Evolutionary conservation across 2,113 vertebrate genomes (phyloP), one percentile per base, ranked within the genome.

Genomic region (Taxidea taxus): DNA sequence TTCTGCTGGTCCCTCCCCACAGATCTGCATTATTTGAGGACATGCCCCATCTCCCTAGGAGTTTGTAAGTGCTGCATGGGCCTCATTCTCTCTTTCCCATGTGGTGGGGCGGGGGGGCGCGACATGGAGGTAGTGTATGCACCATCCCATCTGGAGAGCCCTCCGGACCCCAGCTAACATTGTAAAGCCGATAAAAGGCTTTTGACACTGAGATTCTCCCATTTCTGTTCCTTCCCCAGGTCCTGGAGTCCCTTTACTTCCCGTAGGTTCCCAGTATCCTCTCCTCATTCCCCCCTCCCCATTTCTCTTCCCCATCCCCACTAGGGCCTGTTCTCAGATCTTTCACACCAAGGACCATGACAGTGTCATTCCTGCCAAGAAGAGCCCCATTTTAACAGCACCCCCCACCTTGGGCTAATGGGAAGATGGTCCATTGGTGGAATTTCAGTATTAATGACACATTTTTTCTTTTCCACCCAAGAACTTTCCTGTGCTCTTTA

Each of bases 41-140:
- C 74, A 42, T 1, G 27, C 31, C 89, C 29, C 66, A 42, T 44
- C 21, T 83, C n/a, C 18, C 42, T 14, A 13, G 18, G 51, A 20
- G 49, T 60, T 62, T 23, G 3, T 64, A 47, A 82, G 90, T 29
- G 18, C 58, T 1, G 0, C 14, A 1, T 56, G 25, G 66, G 74
- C 58, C 80, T 51, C 12, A 9, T 81, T 39, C 39, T 77, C 39
- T 51, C 1, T 7, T 11, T 31, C 78, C 31, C 21, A 2, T 60
- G 47, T 25, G n/a, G n/a, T n/a, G n/a, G n/a, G n/a, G n/a, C n/a
- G n/a, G n/a, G n/a, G n/a, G n/a, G n/a, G n/a, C n/a, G n/a, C n/a
- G 11, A 60, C 31, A 0, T 0, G 3, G 16, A 27, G 12, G 21
- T 49, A 29, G 11, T 18, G 6, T 10, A 29, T 4, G 16, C 62